A percentile compares a stretch with the other conserved stretches of the same genome.
Evolutionary conservation across 2,888 invertebrate species (phyloP).

Genomic region (Tricholauxania praeusta): DNA sequence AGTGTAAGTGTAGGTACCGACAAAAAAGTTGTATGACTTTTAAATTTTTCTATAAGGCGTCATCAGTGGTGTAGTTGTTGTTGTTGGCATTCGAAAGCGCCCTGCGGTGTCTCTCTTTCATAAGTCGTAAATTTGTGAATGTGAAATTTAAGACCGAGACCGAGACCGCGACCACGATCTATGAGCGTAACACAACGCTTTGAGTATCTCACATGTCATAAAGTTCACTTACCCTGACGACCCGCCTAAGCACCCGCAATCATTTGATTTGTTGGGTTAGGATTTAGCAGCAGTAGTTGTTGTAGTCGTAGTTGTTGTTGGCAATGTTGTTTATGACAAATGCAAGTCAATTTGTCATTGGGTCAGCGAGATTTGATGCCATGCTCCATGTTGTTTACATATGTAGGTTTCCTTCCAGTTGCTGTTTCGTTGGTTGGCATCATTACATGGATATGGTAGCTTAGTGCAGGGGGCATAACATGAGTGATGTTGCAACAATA

Average conservation of each 20-base stretch:
- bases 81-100: background rate
- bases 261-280: background rate
- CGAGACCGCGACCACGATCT: constrained; percentile 7
- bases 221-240: constrained; percentile 13
- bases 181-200: background rate
- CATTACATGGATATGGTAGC: too few relatives aligned
- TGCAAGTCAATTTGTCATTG: constrained; percentile 33
- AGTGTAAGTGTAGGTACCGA: background rate
- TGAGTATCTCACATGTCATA: constrained; percentile 5
- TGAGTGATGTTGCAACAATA: too few relatives aligned
- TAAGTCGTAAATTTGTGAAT: constrained; percentile 36
- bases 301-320: background rate
- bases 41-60: too few relatives aligned
- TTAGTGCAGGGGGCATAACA: too few relatives aligned
- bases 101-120: constrained; percentile 34
- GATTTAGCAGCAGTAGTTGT: constrained; percentile 6
- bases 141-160: constrained; percentile 32
- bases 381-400: background rate
- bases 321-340: constrained; percentile 26
- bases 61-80: background rate
- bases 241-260: background rate
- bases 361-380: constrained; percentile 24
- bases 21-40: background rate
- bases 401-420: background rate
- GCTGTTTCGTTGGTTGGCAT: background rate